These are phyloP conservation scores for Leuciscus idus DNA, from an alignment of 2,113 vertebrate species.

Conservation along the genomic window DNA sequence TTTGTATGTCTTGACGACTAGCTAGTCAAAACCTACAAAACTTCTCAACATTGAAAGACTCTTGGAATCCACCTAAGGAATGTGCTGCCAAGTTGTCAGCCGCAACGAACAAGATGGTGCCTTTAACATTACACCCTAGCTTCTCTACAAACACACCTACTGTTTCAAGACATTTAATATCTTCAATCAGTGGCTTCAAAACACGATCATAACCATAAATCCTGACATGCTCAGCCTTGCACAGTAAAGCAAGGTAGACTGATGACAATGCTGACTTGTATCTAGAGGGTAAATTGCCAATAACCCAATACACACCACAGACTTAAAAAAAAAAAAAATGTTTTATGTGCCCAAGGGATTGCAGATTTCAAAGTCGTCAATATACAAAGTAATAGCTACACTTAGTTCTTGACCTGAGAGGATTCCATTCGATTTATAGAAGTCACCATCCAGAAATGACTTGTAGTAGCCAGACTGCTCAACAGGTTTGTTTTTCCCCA, in stretches of 20 bases:
- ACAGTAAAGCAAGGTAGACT: slow-evolving; percentile 49
- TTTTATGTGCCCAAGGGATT: neutral
- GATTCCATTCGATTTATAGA: neutral
- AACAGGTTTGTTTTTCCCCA: neutral
- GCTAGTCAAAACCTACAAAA: slow-evolving; percentile 52
- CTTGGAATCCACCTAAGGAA: slow-evolving; percentile 50
- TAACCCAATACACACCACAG: slow-evolving; percentile 11
- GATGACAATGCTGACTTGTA: slow-evolving; percentile 38
- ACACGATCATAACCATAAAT: slow-evolving; percentile 41
- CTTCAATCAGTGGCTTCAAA: slow-evolving; percentile 48
- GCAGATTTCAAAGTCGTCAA: neutral
- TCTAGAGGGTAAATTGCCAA: slow-evolving; percentile 32
- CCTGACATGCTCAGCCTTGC: slow-evolving; percentile 40
- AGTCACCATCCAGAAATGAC: neutral
- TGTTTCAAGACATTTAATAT: slow-evolving; percentile 49
- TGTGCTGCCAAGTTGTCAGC: slow-evolving; percentile 49
- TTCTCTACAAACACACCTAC: slow-evolving; percentile 33
- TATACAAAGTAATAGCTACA: neutral
- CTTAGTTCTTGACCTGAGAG: too few relatives aligned
- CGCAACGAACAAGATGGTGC: slow-evolving; percentile 45
- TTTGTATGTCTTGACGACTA: slow-evolving; percentile 38
- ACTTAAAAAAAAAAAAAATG: neutral
- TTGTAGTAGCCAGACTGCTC: neutral
- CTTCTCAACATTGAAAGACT: slow-evolving; percentile 52
- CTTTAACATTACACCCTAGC: slow-evolving; percentile 31